phyloP scores from a whole-genome alignment of 2,113 vertebrate species.

The Gymnarchus niloticus region DNA sequence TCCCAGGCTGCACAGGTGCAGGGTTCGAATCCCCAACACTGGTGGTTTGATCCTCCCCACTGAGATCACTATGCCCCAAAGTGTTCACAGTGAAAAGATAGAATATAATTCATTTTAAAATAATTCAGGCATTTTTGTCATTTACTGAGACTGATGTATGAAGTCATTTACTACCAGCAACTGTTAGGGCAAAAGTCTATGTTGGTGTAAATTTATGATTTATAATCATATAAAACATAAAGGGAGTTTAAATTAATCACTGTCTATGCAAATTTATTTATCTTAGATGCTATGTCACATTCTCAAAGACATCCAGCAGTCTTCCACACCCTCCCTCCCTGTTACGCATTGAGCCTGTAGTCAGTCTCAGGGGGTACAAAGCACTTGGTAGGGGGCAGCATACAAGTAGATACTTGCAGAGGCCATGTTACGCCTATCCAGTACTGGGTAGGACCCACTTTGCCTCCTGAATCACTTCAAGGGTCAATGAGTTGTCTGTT shows the following conservation, averaged over 20 bases:
- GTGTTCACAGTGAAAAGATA: neutral
- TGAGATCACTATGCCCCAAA: neutral
- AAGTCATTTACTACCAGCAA: neutral
- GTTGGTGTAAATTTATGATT: neutral
- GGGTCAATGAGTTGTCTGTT: no score
- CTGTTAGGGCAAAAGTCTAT: neutral
- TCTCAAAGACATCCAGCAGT: neutral
- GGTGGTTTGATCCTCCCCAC: neutral
- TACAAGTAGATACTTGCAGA: no score
- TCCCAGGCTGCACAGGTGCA: neutral
- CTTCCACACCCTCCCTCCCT: neutral
- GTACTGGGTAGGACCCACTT: neutral
- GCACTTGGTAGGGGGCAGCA: no score
- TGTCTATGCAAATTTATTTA: neutral
- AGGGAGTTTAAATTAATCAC: neutral
- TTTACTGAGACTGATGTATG: neutral
- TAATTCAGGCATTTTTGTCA: neutral
- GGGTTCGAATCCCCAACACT: neutral
- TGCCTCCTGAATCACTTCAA: neutral
- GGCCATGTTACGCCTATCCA: neutral
- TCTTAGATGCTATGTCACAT: neutral
- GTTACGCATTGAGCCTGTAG: neutral
- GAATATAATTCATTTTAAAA: neutral
- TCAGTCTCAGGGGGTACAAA: no score
- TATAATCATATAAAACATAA: constrained; percentile 4